Evolutionary conservation across 2,797 vertebrate genomes (phyloP).

Genomic region (Smutsia gigantea): DNA sequence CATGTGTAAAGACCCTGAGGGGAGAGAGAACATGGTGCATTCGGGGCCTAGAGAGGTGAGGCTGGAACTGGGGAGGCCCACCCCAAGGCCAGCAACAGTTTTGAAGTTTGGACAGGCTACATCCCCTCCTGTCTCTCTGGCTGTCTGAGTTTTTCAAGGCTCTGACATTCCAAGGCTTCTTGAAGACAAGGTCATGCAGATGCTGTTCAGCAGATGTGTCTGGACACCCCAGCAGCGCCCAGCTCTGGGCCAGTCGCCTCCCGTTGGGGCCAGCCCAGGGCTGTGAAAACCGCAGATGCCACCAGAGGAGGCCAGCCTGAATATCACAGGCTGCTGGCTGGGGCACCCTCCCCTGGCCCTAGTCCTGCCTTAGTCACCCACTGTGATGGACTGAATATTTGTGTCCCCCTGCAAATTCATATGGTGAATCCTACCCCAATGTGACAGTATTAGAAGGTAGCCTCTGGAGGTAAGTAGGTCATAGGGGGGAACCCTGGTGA

Average conservation of each 20-base stretch:
- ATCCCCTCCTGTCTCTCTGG: background rate
- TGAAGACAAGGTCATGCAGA: background rate
- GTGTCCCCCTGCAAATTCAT: background rate
- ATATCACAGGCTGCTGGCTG: background rate
- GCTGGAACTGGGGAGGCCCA: background rate
- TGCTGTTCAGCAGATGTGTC: background rate
- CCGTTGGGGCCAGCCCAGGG: too few relatives aligned
- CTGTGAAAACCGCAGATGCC: background rate
- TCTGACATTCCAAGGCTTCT: background rate
- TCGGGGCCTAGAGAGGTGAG: too few relatives aligned
- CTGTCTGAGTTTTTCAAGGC: background rate
- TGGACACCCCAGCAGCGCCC: background rate
- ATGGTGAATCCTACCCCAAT: background rate
- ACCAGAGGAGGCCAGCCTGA: background rate
- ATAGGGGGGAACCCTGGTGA: background rate
- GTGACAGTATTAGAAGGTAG: background rate
- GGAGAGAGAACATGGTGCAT: background rate
- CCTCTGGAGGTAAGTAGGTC: background rate
- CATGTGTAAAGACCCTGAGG: background rate
- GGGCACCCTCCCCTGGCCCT: background rate
- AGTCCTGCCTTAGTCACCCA: background rate
- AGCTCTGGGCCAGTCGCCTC: background rate
- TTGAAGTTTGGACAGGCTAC: background rate
- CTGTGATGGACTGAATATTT: background rate
- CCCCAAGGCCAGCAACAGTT: background rate